Conservation (phyloP, 2,888 invertebrate species). For the Crossocerus cetratus region DNA sequence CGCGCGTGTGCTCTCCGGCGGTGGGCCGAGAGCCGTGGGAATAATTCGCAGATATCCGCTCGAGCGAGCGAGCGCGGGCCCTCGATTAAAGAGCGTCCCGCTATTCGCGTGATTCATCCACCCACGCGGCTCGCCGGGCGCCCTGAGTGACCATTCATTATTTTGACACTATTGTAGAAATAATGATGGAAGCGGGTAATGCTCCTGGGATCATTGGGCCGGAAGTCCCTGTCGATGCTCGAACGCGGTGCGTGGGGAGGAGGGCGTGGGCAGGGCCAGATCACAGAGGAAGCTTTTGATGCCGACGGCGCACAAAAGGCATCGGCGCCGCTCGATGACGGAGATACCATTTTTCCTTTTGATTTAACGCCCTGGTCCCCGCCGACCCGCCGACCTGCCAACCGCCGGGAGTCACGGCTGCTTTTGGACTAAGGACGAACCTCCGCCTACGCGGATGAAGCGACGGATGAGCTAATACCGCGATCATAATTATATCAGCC, state of each 20-base stretch:
- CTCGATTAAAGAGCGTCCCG: conserved; percentile 37
- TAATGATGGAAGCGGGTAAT: conserved; percentile 33
- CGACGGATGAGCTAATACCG: too few relatives aligned
- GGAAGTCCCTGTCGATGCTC: conserved; percentile 32
- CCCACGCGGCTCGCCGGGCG: conserved; percentile 26
- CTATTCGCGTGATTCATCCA: conserved; percentile 36
- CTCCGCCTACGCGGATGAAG: too few relatives aligned
- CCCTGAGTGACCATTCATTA: conserved; percentile 41
- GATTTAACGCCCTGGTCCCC: conserved; percentile 1
- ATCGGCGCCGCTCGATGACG: neutral
- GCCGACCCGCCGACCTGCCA: too few relatives aligned
- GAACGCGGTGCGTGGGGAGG: conserved; percentile 19
- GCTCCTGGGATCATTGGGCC: conserved; percentile 8
- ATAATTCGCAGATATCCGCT: neutral
- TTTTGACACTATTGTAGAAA: conserved; percentile 39
- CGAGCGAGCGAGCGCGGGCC: neutral
- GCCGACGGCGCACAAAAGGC: neutral
- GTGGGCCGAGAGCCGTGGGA: neutral
- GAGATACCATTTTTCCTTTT: conserved; percentile 1
- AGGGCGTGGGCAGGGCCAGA: conserved; percentile 11
- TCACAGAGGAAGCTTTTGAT: conserved; percentile 15
- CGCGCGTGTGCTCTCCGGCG: neutral
- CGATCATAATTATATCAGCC: too few relatives aligned
- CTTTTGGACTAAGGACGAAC: too few relatives aligned
- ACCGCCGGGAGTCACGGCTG: too few relatives aligned